Evolutionary conservation across 2,888 invertebrate genomes (phyloP), one percentile per base, ranked within the genome.

Genomic region (Melolontha melolontha): DNA sequence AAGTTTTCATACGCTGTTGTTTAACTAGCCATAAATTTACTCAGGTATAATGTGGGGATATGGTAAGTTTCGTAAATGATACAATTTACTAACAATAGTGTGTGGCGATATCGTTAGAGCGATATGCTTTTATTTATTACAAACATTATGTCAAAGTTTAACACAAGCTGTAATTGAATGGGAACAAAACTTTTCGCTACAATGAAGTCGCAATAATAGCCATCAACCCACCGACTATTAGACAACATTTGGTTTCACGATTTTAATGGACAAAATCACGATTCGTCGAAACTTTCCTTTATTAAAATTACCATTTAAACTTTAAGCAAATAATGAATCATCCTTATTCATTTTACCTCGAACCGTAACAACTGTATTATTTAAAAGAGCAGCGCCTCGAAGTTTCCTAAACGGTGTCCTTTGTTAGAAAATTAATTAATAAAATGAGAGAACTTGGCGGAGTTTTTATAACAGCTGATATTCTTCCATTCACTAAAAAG

Each of bases 291-390:
- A 54, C 6, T 39, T 54, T 39, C 39, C 54, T 17, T 54, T 54
- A 54, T 17, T 54, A 22, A 54, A 54, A 54, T 54, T 54, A 54
- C 40, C 54, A 51, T 51, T 51, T 54, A 39, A 54, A 54, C 40
- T 54, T 54, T 54, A 40, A 54, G 54, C 54, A 54, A 54, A 54
- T 54, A 54, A 54, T 54, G 54, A 54, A 40, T 54, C 40, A 54
- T 54, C 40, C 10, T 40, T 40, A 54, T 40, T 54, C 54, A 16
- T 54, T 40, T 10, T 16, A 40, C 16, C 40, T 34, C 40, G 40
- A 16, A 54, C 54, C 11, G 54, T 14, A 54, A 51, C 54, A 54
- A 40, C 54, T 16, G 54, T 11, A 16, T 39, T 16, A 54, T 54
- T 40, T 54, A 54, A 54, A 54, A 40, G 54, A 40, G 17, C 16